These are phyloP conservation scores for Napeogenes sylphis DNA, from an alignment of 2,888 invertebrate genomes.

Conservation along the genomic window DNA sequence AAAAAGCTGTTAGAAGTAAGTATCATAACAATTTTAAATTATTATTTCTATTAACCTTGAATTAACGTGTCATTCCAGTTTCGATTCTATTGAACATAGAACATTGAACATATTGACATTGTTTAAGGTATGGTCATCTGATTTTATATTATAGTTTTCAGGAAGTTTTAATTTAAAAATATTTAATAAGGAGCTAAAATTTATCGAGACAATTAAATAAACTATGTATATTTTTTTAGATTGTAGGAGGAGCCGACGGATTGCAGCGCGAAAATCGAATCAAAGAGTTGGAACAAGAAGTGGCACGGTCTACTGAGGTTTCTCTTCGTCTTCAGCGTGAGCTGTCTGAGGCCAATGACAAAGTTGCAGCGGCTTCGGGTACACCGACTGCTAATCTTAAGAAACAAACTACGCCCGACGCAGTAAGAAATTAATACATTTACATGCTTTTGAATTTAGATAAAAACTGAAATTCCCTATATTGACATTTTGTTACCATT, in stretches of 20 bases:
- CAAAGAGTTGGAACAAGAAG: constrained; percentile 90
- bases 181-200: too few relatives aligned
- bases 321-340: constrained; percentile 83
- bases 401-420: constrained; percentile 80
- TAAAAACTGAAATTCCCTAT: not conserved
- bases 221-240: constrained; percentile 40
- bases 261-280: constrained; percentile 82
- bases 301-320: constrained; percentile 87
- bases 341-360: constrained; percentile 81
- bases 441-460: not conserved
- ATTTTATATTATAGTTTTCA: too few relatives aligned
- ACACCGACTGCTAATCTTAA: constrained; percentile 68
- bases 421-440: constrained; percentile 54
- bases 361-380: constrained; percentile 66
- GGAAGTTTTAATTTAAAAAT: too few relatives aligned
- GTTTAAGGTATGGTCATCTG: too few relatives aligned
- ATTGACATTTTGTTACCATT: not conserved
- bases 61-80: too few relatives aligned
- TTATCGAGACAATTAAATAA: too few relatives aligned
- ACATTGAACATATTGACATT: too few relatives aligned
- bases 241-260: constrained; percentile 78
- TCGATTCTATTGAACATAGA: too few relatives aligned
- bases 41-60: not conserved
- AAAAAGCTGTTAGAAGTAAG: constrained; percentile 79
- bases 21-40: constrained; percentile 24